A percentile compares a stretch with the other conserved stretches of the same genome.
Conservation (phyloP, 2,797 vertebrate species). For the Rachycentron canadum region DNA sequence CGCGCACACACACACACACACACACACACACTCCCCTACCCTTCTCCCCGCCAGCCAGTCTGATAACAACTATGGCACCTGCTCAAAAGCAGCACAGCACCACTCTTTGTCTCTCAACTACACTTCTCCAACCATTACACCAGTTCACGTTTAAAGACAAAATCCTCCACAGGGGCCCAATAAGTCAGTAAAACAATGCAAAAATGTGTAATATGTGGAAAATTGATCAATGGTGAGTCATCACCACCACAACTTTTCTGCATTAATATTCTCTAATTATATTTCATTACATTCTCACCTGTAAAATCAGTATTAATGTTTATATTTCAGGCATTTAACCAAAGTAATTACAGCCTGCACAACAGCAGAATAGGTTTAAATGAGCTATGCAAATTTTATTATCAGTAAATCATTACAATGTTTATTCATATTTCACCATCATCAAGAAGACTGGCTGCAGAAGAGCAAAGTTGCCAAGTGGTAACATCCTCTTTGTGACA, state of each 20-base stretch:
- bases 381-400: slow-evolving; percentile 24
- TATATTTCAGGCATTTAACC: slow-evolving; percentile 6
- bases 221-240: slow-evolving; percentile 35
- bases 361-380: neutral
- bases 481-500: slow-evolving; percentile 49
- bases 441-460: slow-evolving; percentile 9
- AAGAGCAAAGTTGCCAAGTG: slow-evolving; percentile 24
- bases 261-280: slow-evolving; percentile 38
- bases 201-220: slow-evolving; percentile 16
- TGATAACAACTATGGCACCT: slow-evolving; percentile 57
- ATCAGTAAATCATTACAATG: slow-evolving; percentile 18
- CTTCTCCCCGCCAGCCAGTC: slow-evolving; percentile 4
- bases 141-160: slow-evolving; percentile 28
- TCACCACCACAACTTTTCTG: slow-evolving; percentile 15
- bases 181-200: slow-evolving; percentile 31
- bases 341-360: neutral
- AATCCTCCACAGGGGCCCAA: slow-evolving; percentile 17
- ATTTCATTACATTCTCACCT: slow-evolving; percentile 20
- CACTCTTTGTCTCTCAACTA: slow-evolving; percentile 12
- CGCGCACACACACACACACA: no score
- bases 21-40: no score
- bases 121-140: slow-evolving; percentile 38
- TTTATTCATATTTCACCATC: slow-evolving; percentile 29
- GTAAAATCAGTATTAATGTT: no score
- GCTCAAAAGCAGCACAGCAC: slow-evolving; percentile 47